Evolutionary conservation across 2,888 invertebrate genomes (phyloP), one percentile per base, ranked within the genome.

Genomic region (Rhogogaster chlorosoma): DNA sequence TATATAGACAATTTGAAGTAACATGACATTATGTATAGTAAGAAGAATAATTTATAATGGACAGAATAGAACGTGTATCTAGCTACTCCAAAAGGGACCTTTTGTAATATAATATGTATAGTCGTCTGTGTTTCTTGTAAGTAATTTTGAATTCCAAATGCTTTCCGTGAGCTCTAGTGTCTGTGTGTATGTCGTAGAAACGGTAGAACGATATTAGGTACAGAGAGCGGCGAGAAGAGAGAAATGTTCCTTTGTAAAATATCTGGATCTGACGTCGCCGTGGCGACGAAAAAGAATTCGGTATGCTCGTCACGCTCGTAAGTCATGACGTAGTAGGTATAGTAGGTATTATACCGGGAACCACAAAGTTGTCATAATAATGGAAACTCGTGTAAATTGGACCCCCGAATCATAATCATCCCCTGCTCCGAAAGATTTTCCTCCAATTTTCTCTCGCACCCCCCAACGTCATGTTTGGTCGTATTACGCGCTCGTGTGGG

Each of bases 291-390:
- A 80, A 36, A 32, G 38, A 57, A 61, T 61, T 61, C 61, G 57
- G n/a, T 26, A 61, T 80, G n/a, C 80, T 61, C 61, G 57, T 57
- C 80, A 80, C 57, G 80, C 57, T 61, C 61, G 80, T 61, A 38
- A 80, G 61, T 80, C 80, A 61, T 36, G 61, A 61, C 38, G 29
- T 77, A 77, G 45, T 75, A 18, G 32, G 75, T 45, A 18, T 71
- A 49, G n/a, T 10, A 49, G 45, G 45, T 53, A 78, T 78, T 53
- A 53, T 78, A 57, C 18, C 32, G 22, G n/a, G 15, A 53, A n/a
- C 80, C 22, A 38, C 32, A 61, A 61, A 61, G 61, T 80, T 80
- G 80, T 80, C 38, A 80, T 80, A 61, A 80, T 57, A 57, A 57
- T 80, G 80, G 38, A 61, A 80, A 38, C 80, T 80, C 57, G 57